phyloP scores from a whole-genome alignment of 2,888 invertebrate species.

The Cataglyphis rosenhaueri region DNA sequence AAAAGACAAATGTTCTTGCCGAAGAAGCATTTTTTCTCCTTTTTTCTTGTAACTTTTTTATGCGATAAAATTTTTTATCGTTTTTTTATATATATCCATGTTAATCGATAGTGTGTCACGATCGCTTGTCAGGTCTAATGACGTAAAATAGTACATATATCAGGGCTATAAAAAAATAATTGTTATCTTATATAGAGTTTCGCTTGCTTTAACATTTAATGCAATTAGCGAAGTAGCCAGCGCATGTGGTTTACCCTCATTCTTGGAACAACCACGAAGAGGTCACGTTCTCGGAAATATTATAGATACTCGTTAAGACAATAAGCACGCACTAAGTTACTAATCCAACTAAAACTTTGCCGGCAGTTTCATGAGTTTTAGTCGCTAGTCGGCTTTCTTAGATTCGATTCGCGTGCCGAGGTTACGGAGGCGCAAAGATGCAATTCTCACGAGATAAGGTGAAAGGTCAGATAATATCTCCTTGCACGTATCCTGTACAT shows the following conservation, averaged over 20 bases:
- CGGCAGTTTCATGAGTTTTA: constrained; percentile 65
- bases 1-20: neutral
- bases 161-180: neutral
- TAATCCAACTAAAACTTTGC: constrained; percentile 63
- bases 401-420: constrained; percentile 78
- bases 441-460: constrained; percentile 68
- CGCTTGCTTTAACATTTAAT: constrained; percentile 9
- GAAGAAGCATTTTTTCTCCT: neutral
- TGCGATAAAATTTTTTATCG: neutral
- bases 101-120: neutral
- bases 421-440: constrained; percentile 69
- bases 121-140: neutral
- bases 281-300: constrained; percentile 50
- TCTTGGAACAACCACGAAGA: constrained; percentile 15
- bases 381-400: constrained; percentile 69
- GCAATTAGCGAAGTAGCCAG: constrained; percentile 36
- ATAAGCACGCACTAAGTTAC: constrained; percentile 58
- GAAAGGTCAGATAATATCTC: constrained; percentile 65
- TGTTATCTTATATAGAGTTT: neutral
- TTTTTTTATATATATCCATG: neutral
- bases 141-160: neutral
- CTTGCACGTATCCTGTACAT: constrained; percentile 46
- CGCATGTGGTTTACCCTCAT: constrained; percentile 35
- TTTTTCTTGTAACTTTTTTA: neutral
- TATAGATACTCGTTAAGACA: constrained; percentile 54